Evolutionary conservation across 2,797 vertebrate species (phyloP).

Genomic region (Hemitrygon akajei): DNA sequence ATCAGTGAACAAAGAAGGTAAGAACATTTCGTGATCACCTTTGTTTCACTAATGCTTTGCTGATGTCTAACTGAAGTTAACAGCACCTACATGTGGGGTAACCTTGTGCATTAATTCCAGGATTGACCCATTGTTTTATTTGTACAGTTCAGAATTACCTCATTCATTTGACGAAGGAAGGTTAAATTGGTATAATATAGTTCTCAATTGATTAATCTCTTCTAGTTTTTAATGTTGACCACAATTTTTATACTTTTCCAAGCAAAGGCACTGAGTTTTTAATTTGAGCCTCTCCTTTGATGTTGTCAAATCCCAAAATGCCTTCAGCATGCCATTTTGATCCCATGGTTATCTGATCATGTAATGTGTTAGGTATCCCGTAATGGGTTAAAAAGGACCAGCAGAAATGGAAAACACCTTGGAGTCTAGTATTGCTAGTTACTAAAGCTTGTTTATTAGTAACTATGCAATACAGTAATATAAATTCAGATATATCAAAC

Average conservation of each 20-base stretch:
- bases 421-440: too few relatives aligned
- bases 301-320: background rate
- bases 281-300: background rate
- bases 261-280: background rate
- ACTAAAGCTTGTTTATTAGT: too few relatives aligned
- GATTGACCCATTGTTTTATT: background rate
- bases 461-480: too few relatives aligned
- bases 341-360: too few relatives aligned
- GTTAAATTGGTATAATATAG: background rate
- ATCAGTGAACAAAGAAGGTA: constrained; percentile 77
- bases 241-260: background rate
- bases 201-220: background rate
- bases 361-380: too few relatives aligned
- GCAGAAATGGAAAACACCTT: too few relatives aligned
- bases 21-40: constrained; percentile 38
- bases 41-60: too few relatives aligned
- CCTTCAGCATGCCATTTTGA: background rate
- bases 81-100: background rate
- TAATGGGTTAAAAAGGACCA: too few relatives aligned
- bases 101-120: background rate
- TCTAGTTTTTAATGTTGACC: background rate
- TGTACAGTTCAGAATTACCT: background rate
- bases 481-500: too few relatives aligned
- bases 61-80: background rate
- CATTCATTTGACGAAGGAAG: background rate